Evolutionary conservation across 2,797 vertebrate genomes (phyloP).

Genomic region (Danio tinwini): DNA sequence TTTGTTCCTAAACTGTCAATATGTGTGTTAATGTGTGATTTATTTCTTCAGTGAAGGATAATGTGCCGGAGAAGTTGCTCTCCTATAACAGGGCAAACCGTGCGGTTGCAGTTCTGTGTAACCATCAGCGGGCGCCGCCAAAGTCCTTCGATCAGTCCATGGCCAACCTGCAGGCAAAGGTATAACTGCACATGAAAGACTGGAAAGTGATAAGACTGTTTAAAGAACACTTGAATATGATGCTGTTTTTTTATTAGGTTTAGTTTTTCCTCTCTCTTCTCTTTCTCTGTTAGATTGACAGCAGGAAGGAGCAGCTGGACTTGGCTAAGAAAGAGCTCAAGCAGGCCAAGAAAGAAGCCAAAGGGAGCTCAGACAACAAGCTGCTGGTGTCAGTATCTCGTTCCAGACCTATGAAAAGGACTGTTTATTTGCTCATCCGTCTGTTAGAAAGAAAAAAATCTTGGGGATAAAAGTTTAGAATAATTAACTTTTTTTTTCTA

Average conservation of each 20-base stretch:
- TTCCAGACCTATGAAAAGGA: background rate
- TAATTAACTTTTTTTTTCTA: too few relatives aligned
- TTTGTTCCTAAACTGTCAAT: too few relatives aligned
- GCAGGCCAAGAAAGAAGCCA: constrained; percentile 74
- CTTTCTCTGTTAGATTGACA: constrained; percentile 67
- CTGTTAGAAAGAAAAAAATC: background rate
- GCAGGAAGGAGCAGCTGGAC: constrained; percentile 72
- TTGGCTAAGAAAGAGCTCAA: constrained; percentile 73
- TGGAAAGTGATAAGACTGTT: background rate
- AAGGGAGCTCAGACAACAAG: constrained; percentile 69
- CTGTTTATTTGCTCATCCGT: background rate
- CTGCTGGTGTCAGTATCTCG: constrained; percentile 68
- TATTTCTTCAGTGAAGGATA: constrained; percentile 69
- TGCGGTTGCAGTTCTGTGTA: constrained; percentile 83
- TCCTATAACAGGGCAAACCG: constrained; percentile 84
- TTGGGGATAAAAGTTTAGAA: too few relatives aligned
- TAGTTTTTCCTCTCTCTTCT: background rate
- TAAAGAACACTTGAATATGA: background rate
- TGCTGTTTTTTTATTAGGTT: background rate
- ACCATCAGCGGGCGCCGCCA: constrained; percentile 84
- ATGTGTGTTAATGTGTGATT: too few relatives aligned
- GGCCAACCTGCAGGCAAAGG: constrained; percentile 78
- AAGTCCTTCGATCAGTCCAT: constrained; percentile 85
- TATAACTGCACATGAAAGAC: constrained; percentile 38
- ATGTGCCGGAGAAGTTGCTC: constrained; percentile 76